phyloP scores from a whole-genome alignment of 2,797 vertebrate genomes.

The Malacoraja senta region DNA sequence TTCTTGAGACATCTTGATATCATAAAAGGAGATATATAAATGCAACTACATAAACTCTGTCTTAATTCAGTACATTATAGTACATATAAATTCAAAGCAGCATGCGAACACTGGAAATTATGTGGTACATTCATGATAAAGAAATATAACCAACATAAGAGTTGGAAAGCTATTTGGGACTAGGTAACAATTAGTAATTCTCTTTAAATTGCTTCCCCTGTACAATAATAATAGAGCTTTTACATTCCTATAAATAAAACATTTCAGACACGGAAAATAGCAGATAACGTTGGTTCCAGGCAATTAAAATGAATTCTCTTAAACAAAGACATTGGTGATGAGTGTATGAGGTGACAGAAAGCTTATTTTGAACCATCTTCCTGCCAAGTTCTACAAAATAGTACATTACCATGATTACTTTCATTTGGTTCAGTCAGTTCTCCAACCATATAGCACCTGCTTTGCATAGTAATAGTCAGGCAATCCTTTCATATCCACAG shows the following conservation, averaged over 20 bases:
- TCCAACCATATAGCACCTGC: neutral
- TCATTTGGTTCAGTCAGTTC: neutral
- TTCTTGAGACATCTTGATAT: neutral
- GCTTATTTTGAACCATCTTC: neutral
- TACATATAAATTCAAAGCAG: neutral
- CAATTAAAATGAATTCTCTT: conserved; percentile 8
- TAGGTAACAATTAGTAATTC: neutral
- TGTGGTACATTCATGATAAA: neutral
- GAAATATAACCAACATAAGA: conserved; percentile 6
- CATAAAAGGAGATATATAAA: neutral
- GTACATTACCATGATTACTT: neutral
- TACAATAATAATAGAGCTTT: conserved; percentile 6
- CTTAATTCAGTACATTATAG: neutral
- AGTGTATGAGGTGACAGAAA: neutral
- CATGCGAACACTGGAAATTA: neutral
- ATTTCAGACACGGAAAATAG: neutral
- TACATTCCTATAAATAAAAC: conserved; percentile 10
- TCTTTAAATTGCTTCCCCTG: neutral
- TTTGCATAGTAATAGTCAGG: neutral
- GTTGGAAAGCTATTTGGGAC: neutral
- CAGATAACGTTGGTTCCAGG: neutral
- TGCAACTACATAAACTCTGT: neutral
- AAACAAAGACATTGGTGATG: conserved; percentile 1
- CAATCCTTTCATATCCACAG: neutral
- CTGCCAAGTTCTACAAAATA: conserved; percentile 19